Base-by-base conservation (phyloP, 2,797 vertebrate species). In the Hydrophis major region DNA sequence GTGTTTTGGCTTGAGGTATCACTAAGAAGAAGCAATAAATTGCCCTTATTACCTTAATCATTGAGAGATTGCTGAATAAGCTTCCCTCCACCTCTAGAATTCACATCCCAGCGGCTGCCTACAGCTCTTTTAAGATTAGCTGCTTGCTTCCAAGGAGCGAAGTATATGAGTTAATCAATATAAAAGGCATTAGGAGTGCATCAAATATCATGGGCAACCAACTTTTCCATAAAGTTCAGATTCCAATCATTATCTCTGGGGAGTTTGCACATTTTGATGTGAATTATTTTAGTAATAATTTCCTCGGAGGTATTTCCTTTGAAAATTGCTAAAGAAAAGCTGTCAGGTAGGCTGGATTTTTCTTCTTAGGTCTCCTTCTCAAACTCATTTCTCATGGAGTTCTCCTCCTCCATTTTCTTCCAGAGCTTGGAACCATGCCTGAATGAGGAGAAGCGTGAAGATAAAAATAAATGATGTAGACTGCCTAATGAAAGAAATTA, bases 11-110 rank as follows among this genome's bases (percentile, higher is more conserved):
- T 96, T 95, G 92, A 90, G 94, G 88, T 93, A 94, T 93, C 93
- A 91, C 89, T 56, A 94, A 96, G 92, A 95, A 96, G 92, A 94
- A 94, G 88, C 92, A 94, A 91, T 95, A 94, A 96, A 96, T 97
- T 95, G 92, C 63, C 69, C 92, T 96, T 94, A 94, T 95, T 96
- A 94, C 89, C 78, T 94, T 93, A 94, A 96, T 96, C 95, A 96
- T 92, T 50, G 60, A 88, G 93, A 90, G 91, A 95, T 50, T 93
- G 94, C 94, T 96, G 94, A 96, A 93, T 93, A 95, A 94, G 92
- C 94, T 95, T 87, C 93, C 87, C 91, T 96, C 94, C 92, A 94
- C 94, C 94, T 87, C 90, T 83, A 93, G 94, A 94, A 96, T 96
- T 96, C 94, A 91, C 93, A 92, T 95, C 95, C 61, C 95, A 92